Evolutionary conservation across 1,140 invertebrate species (phyloP), one percentile per base, ranked within the genome.

Genomic region (Drosophila triauraria): DNA sequence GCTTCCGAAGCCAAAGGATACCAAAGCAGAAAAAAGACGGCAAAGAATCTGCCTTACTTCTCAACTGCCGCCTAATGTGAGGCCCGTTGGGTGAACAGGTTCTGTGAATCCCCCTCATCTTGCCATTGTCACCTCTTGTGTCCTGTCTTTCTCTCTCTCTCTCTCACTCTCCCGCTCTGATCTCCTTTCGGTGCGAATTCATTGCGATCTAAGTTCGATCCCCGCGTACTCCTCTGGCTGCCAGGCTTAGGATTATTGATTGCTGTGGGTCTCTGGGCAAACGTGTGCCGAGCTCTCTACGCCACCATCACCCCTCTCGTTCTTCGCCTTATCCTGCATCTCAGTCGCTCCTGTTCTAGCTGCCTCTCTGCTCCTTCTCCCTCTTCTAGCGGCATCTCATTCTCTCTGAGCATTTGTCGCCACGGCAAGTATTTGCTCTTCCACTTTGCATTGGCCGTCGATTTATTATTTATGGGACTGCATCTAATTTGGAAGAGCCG

Each of bases 181-280:
- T 17, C 47, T 62, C 43, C 43, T 69, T 23, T 20, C 43, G 20
- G 42, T 70, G 43, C 65, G 43, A 57, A 71, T 70, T 71, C 50
- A 71, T 70, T 71, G 50, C 64, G 43, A 71, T 72, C 69, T 72
- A 71, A 72, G 67, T 57, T 50, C 12, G 38, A 72, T 72, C 44
- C 68, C 67, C 67, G 20, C 38, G 1, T 0, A 0, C 35, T 10
- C 12, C 35, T 10, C 20, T 12, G 10, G 17, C 17, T 10, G n/a
- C 40, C 27, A 32, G 42, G 32, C 35, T 47, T 67, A 57, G 76
- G 70, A 80, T 90, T 90, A 88, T 88, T 90, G 85, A 88, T 88
- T 90, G 85, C 85, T 88, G 80, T 88, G 75, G 85, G 85, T 88
- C 75, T 88, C 85, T 90, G 85, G 81, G 85, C 85, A 70, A 90